A percentile compares a stretch with the other conserved stretches of the same genome.
Evolutionary conservation across 2,888 invertebrate genomes (phyloP).

Genomic region (Lucinisca nassula): DNA sequence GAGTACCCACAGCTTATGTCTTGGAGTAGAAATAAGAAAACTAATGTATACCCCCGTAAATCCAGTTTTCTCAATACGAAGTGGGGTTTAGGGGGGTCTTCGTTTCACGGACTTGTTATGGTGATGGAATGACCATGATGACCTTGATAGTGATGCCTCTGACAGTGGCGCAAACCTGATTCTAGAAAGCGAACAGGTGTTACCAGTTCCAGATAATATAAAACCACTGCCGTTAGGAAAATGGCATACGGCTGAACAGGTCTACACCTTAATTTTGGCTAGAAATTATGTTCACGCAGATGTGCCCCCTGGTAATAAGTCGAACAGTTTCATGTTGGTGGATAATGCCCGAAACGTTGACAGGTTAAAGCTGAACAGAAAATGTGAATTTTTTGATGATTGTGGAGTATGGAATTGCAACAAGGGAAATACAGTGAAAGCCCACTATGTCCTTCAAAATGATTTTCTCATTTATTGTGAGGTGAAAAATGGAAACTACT

Average conservation of each 20-base stretch:
- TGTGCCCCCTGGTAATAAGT: slow-evolving; percentile 39
- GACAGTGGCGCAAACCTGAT: too few species aligned
- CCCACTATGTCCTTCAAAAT: neutral
- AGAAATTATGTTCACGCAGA: neutral
- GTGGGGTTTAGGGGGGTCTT: too few species aligned
- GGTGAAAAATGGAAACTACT: slow-evolving; percentile 4
- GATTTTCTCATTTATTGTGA: neutral
- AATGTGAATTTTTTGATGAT: slow-evolving; percentile 41
- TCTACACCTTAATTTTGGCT: neutral
- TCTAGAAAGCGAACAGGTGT: too few species aligned
- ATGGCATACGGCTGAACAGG: neutral
- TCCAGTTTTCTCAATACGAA: too few species aligned
- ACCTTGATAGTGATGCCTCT: too few species aligned
- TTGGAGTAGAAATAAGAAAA: too few species aligned
- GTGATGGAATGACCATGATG: too few species aligned
- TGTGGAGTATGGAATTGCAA: slow-evolving; percentile 30
- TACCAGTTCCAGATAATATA: too few species aligned
- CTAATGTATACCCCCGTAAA: too few species aligned
- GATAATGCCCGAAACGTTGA: slow-evolving; percentile 24
- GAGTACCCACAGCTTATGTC: too few species aligned
- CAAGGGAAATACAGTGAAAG: slow-evolving; percentile 24
- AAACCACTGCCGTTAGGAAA: neutral
- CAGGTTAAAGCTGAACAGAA: slow-evolving; percentile 10
- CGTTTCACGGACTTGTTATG: too few species aligned
- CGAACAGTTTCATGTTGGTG: slow-evolving; percentile 25